phyloP scores from a whole-genome alignment of 2,797 vertebrate species.

The Momotus momota region DNA sequence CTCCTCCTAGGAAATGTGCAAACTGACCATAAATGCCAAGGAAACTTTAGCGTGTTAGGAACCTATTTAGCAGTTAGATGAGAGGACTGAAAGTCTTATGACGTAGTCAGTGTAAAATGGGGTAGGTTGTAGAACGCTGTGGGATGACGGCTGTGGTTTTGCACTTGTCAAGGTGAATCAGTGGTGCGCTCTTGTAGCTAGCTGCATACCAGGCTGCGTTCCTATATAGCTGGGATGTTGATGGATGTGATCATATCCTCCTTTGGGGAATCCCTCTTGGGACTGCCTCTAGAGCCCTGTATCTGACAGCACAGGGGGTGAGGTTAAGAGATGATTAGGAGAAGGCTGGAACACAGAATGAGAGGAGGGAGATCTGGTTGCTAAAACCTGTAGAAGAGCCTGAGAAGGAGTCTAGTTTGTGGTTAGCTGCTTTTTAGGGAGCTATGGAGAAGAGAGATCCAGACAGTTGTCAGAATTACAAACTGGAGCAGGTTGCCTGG shows the following conservation, averaged over 20 bases:
- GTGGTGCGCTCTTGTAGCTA: not conserved
- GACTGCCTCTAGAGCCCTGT: not conserved
- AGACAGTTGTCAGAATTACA: not conserved
- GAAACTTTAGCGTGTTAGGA: not conserved
- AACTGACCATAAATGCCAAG: not conserved
- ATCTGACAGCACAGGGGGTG: accelerated
- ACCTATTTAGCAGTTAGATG: accelerated
- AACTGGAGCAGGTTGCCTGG: not conserved
- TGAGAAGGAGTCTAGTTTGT: not conserved
- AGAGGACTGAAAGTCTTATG: accelerated
- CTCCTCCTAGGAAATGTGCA: not conserved
- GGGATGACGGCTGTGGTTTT: not conserved
- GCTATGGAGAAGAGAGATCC: accelerated
- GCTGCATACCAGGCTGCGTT: accelerated
- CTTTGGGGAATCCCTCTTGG: not conserved
- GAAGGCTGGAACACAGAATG: accelerated
- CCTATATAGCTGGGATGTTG: not conserved
- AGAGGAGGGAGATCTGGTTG: not conserved
- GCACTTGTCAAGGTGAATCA: accelerated
- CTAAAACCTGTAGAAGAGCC: not conserved
- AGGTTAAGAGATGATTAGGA: not conserved
- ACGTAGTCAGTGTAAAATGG: not conserved
- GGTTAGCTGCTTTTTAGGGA: not conserved
- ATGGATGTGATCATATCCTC: not conserved
- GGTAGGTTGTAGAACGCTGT: not conserved